A percentile compares a stretch with the other conserved stretches of the same genome.
Conservation (phyloP, 2,888 invertebrate genomes). For the Rotaria sp. region DNA sequence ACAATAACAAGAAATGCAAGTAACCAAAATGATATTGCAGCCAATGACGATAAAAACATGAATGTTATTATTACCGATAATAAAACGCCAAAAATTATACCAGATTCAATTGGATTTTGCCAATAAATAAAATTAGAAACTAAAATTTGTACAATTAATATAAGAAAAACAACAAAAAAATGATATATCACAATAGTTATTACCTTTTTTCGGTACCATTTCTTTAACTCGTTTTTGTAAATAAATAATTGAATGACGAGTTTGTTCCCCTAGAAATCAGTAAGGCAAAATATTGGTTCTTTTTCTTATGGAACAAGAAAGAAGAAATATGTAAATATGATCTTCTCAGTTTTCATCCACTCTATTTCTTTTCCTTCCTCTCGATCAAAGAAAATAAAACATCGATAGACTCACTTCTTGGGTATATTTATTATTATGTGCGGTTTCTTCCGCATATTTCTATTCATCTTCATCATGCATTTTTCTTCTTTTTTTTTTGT, state of each 20-base stretch:
- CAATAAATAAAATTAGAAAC: background rate
- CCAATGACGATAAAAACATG: slow-evolving; percentile 14
- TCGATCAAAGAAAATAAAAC: background rate
- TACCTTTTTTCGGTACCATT: slow-evolving; percentile 9
- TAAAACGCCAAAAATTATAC: slow-evolving; percentile 5
- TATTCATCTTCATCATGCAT: background rate
- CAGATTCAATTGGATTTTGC: background rate
- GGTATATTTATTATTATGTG: background rate
- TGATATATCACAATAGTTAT: background rate
- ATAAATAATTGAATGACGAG: background rate
- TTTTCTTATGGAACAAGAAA: background rate
- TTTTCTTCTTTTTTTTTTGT: background rate
- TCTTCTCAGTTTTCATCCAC: background rate
- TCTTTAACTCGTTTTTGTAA: background rate
- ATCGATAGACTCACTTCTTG: background rate
- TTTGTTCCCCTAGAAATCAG: background rate
- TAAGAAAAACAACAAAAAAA: background rate
- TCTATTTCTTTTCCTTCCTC: background rate
- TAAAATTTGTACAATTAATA: background rate
- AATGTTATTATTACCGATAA: slow-evolving; percentile 16
- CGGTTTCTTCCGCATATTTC: background rate
- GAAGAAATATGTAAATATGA: background rate
- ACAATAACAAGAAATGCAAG: background rate
- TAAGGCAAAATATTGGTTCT: too few species aligned
- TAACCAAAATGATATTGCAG: slow-evolving; percentile 27